Percentiles rank a stretch among this genome's conserved stretches.
Conservation (phyloP, 2,888 invertebrate species). For the Megaustenia siamemsis region DNA sequence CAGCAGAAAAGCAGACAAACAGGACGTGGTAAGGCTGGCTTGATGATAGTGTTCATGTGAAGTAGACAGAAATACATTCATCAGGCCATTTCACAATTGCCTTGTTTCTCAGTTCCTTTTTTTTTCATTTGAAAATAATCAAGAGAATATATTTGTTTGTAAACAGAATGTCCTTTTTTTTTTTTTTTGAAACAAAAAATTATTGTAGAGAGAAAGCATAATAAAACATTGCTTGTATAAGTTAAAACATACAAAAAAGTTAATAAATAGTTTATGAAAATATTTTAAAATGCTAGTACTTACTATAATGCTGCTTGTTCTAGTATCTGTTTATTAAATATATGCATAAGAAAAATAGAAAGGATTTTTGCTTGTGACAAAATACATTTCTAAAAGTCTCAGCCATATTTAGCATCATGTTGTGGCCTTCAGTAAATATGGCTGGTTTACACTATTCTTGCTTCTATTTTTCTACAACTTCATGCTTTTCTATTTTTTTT, state of each 20-base stretch:
- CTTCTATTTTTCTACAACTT: neutral
- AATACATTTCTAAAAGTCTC: neutral
- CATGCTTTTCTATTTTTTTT: neutral
- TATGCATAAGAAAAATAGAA: too few species aligned
- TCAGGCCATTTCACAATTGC: slow-evolving; percentile 35
- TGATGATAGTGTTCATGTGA: slow-evolving; percentile 23
- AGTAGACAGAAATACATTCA: slow-evolving; percentile 20
- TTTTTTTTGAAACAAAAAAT: too few species aligned
- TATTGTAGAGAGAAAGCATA: neutral
- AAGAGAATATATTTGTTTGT: neutral
- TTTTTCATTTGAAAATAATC: neutral
- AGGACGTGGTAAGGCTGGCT: slow-evolving; percentile 42
- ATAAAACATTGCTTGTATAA: neutral
- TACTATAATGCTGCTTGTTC: neutral
- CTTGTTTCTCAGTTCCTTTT: slow-evolving; percentile 15
- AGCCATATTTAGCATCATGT: slow-evolving; percentile 14
- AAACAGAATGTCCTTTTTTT: neutral
- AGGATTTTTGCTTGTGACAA: neutral
- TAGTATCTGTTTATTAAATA: neutral
- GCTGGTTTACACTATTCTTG: neutral
- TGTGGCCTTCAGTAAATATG: neutral
- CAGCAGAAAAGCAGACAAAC: slow-evolving; percentile 40
- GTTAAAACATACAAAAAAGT: neutral
- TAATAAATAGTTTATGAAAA: too few species aligned
- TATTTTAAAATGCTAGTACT: neutral